A percentile compares a stretch with the other conserved stretches of the same genome.
These are phyloP conservation scores for Perognathus longimembris DNA, from an alignment of 2,113 vertebrate species.

Conservation along the genomic window DNA sequence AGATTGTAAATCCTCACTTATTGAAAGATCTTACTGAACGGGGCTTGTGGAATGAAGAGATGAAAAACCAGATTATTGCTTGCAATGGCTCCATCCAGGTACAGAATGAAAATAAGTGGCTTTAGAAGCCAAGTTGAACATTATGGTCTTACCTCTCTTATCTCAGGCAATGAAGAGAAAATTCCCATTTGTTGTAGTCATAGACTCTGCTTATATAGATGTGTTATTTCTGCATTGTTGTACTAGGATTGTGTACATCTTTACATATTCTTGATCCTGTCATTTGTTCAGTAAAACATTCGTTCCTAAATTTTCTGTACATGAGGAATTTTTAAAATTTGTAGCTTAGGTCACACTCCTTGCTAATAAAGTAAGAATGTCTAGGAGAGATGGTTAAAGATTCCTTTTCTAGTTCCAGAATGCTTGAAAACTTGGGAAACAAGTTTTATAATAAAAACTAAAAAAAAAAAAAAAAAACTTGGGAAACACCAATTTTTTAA, in stretches of 20 bases:
- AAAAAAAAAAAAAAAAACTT: too few relatives aligned
- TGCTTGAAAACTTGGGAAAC: constrained; percentile 4
- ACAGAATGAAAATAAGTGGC: background rate
- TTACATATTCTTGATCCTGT: constrained; percentile 17
- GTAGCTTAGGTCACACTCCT: background rate
- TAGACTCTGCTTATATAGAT: background rate
- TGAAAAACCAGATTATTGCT: constrained; percentile 98
- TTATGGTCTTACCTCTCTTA: background rate
- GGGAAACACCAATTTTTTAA: background rate
- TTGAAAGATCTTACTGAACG: constrained; percentile 97
- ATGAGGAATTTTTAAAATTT: constrained; percentile 44
- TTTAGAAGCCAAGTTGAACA: constrained; percentile 21
- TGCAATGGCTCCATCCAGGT: constrained; percentile 98
- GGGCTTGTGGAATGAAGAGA: constrained; percentile 95
- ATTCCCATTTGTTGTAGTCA: background rate
- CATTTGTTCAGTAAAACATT: constrained; percentile 26
- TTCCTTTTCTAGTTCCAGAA: background rate
- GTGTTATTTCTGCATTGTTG: background rate
- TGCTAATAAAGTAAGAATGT: constrained; percentile 41
- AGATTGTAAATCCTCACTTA: constrained; percentile 98
- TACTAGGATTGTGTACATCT: background rate
- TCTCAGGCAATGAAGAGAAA: background rate
- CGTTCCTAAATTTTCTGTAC: background rate
- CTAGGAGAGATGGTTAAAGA: background rate
- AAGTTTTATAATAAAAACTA: too few relatives aligned